Percentiles rank a stretch among this genome's conserved stretches.
Conservation (phyloP, 2,888 invertebrate genomes). For the Cheilosia variabilis region DNA sequence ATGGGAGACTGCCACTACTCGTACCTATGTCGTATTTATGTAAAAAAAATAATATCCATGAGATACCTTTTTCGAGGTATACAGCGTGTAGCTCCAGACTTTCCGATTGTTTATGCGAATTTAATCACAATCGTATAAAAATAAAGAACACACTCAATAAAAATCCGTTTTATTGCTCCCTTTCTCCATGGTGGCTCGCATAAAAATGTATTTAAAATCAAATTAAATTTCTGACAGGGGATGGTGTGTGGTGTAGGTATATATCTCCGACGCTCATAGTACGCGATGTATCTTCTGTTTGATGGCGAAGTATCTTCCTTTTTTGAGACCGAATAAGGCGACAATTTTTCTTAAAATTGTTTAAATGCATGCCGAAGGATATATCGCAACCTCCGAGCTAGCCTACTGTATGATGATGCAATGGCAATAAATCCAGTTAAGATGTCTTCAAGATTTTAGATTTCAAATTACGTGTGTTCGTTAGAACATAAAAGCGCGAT, state of each 20-base stretch:
- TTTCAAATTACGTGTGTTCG: too few relatives aligned
- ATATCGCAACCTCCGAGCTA: too few relatives aligned
- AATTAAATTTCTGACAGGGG: conserved; percentile 50
- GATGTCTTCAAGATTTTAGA: not conserved
- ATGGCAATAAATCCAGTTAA: conserved; percentile 25
- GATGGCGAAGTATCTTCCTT: not conserved
- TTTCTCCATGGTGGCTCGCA: conserved; percentile 64
- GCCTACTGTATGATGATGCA: conserved; percentile 11
- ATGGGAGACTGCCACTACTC: not conserved
- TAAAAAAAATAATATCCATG: not conserved
- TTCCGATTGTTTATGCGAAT: conserved; percentile 71
- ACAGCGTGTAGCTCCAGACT: conserved; percentile 23
- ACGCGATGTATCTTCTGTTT: conserved; percentile 22
- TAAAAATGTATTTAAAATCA: conserved; percentile 70
- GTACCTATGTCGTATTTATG: too few relatives aligned
- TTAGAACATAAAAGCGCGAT: too few relatives aligned
- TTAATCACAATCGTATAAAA: conserved; percentile 72
- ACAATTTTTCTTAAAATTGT: not conserved
- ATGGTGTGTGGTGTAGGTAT: not conserved
- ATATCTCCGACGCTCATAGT: not conserved
- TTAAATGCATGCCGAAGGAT: not conserved
- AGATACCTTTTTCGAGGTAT: conserved; percentile 31
- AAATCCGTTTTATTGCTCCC: conserved; percentile 69
- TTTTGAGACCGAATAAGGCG: not conserved
- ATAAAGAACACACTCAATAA: conserved; percentile 74